Conservation (phyloP, 1,140 invertebrate species). For the Pentalonia nigronervosa region DNA sequence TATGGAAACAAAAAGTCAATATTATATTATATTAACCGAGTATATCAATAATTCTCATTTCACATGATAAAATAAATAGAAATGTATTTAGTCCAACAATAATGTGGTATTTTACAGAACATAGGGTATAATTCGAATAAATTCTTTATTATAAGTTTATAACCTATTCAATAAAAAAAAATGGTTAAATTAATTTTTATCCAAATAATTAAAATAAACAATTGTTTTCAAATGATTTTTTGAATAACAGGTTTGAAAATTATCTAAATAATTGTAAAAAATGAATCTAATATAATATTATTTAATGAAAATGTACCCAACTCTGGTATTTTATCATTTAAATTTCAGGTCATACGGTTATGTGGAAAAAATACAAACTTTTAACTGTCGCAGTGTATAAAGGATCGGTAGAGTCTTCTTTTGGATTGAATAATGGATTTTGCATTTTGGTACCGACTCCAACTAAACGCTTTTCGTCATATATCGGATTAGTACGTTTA, state of each 20-base stretch:
- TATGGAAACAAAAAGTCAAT: not conserved
- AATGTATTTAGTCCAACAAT: not conserved
- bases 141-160: too few species aligned
- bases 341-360: not conserved
- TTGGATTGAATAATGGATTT: constrained; percentile 62
- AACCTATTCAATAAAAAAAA: too few species aligned
- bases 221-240: not conserved
- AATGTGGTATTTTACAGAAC: not conserved
- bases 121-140: not conserved
- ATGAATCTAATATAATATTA: not conserved
- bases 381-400: constrained; percentile 67
- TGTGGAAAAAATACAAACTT: constrained; percentile 63
- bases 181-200: not conserved
- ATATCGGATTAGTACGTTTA: constrained; percentile 62
- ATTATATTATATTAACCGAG: not conserved
- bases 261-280: not conserved
- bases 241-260: too few species aligned
- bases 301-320: not conserved
- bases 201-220: not conserved
- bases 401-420: constrained; percentile 59
- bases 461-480: constrained; percentile 49
- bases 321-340: not conserved
- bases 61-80: too few species aligned
- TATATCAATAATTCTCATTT: too few species aligned
- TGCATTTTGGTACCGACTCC: constrained; percentile 61